These are phyloP conservation scores for Isichthys henryi DNA, from an alignment of 2,113 vertebrate species.

Conservation along the genomic window DNA sequence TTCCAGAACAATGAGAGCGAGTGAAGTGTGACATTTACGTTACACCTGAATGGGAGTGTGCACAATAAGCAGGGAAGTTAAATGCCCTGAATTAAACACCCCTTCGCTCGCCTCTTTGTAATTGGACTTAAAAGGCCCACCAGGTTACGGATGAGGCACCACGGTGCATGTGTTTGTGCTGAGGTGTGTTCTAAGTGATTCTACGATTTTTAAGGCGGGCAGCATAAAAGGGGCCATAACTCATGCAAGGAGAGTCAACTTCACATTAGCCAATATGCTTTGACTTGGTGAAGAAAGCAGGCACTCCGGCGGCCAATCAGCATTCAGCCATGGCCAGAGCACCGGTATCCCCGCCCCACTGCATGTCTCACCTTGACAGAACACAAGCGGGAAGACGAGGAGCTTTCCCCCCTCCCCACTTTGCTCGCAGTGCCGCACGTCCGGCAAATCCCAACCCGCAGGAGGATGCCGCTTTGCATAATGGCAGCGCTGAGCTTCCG, in stretches of 20 bases:
- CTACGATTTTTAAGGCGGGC: background rate
- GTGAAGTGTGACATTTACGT: background rate
- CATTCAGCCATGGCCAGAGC: background rate
- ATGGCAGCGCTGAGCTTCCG: background rate
- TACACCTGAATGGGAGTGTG: background rate
- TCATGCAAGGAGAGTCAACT: background rate
- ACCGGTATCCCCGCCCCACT: background rate
- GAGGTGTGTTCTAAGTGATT: background rate
- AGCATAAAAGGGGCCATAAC: background rate
- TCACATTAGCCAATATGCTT: background rate
- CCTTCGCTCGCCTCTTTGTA: background rate
- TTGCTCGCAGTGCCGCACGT: background rate
- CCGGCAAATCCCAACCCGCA: background rate
- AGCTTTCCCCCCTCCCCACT: background rate
- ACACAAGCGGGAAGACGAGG: background rate
- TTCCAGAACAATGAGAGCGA: background rate
- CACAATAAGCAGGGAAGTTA: background rate
- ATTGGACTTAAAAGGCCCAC: background rate
- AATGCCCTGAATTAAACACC: background rate
- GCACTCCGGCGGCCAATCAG: background rate
- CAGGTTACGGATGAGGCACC: background rate
- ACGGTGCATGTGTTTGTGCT: background rate
- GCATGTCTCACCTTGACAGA: background rate
- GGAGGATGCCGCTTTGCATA: constrained; percentile 4
- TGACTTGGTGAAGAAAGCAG: background rate